Evolutionary conservation across 1,140 invertebrate genomes (phyloP), one percentile per base, ranked within the genome.

Genomic region (Papilio xuthus): DNA sequence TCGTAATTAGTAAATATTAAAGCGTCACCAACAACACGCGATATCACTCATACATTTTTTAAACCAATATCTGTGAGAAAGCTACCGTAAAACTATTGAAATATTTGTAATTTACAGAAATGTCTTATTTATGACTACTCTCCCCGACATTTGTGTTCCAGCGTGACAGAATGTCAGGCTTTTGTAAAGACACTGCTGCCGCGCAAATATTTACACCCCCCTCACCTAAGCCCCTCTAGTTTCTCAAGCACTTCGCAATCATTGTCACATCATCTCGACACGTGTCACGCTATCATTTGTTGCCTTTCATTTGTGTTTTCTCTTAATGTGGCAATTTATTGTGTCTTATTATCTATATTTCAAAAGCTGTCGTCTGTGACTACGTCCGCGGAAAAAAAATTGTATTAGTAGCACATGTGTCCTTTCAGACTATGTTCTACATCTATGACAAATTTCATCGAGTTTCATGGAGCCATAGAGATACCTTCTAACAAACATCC

Each of bases 151-250:
- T 73, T 44, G 70, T 9, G 78, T 20, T 50, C 13, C 42, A 73
- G 1, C 20, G 71, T 81, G 82, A 84, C 83, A 82, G 82, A 83
- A 80, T 84, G 78, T 86, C 86, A 87, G 82, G 84, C 81, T 74
- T 84, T 78, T 82, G 80, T 78, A 80, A 79, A 69, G 80, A 85
- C 78, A 81, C 42, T 79, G 78, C 53, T 76, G 79, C n/a, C 47
- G 79, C 72, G 77, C 71, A 82, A 83, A 84, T 81, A 83, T 85
- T 83, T 82, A 70, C 80, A 79, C 41, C 77, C 69, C 69, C 53
- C 53, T 72, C 72, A 13, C 78, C 60, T 28, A 28, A 26, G 60
- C 79, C 79, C 79, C 81, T 76, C 50, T 77, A 72, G 15, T n/a
- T 26, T 72, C 41, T 26, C 70, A 72, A 72, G 13, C 41, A 72